Conservation (phyloP, 2,888 invertebrate species). For the Tillus elongatus region DNA sequence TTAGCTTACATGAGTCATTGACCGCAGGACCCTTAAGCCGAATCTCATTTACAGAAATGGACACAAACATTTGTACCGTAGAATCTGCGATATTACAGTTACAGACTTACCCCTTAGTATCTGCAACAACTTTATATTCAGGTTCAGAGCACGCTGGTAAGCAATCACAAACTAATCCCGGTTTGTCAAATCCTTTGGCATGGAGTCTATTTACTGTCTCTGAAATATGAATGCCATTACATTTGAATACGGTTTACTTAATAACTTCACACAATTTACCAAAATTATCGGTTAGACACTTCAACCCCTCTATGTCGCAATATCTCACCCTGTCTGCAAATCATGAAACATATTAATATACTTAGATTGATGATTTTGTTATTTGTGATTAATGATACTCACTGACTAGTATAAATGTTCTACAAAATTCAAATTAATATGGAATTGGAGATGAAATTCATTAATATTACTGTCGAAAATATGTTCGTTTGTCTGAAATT, state of each 20-base stretch:
- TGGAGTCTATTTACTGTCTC: conserved; percentile 41
- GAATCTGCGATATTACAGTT: no score
- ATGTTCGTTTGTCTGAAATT: no score
- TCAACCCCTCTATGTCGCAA: conserved; percentile 48
- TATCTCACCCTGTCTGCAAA: conserved; percentile 41
- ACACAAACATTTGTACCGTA: no score
- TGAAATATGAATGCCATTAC: conserved; percentile 22
- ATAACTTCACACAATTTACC: conserved; percentile 29
- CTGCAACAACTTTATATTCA: conserved; percentile 46
- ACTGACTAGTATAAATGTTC: no score
- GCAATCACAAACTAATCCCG: conserved; percentile 47
- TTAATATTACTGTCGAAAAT: no score
- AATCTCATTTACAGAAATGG: no score
- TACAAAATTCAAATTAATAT: conserved; percentile 2
- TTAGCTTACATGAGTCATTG: no score
- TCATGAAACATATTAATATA: conserved; percentile 11
- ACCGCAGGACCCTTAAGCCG: no score
- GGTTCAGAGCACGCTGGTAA: conserved; percentile 54
- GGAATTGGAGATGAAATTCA: no score
- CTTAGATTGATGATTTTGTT: background rate
- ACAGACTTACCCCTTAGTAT: conserved; percentile 43
- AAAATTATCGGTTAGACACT: conserved; percentile 46
- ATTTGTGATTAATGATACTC: conserved; percentile 3
- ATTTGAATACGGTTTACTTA: conserved; percentile 2
- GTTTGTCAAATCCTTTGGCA: conserved; percentile 39